These are phyloP conservation scores for Pithys albifrons DNA, from an alignment of 2,113 vertebrate species.

Conservation along the genomic window DNA sequence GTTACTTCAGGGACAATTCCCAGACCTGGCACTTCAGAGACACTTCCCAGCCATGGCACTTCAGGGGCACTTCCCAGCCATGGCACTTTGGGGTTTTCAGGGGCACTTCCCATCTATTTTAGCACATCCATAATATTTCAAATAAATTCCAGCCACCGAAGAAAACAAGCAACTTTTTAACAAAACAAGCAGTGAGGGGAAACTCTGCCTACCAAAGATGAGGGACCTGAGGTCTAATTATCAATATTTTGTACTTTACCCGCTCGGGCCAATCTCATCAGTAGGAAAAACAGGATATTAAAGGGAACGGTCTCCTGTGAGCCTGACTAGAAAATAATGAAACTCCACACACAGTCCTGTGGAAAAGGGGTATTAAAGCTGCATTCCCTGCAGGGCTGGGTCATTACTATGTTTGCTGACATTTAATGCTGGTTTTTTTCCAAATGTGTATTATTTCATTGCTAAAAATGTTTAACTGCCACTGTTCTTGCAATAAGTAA, in stretches of 20 bases:
- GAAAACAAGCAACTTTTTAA: background rate
- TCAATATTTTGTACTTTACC: background rate
- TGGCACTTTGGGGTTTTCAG: background rate
- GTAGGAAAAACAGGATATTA: constrained; percentile 25
- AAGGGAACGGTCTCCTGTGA: background rate
- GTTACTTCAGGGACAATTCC: too few species aligned
- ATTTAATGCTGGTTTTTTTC: background rate
- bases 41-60: background rate
- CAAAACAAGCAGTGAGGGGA: background rate
- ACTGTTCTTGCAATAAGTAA: background rate
- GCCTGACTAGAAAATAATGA: constrained; percentile 16
- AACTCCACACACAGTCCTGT: background rate
- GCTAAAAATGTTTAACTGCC: background rate
- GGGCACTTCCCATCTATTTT: background rate
- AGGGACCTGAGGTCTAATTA: background rate
- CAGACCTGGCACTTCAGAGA: too few species aligned
- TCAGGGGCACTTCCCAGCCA: background rate
- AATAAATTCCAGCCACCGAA: background rate
- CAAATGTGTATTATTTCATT: background rate
- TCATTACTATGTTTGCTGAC: background rate
- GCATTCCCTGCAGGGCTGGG: background rate
- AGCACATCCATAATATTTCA: background rate
- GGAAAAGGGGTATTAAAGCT: background rate
- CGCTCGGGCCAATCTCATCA: background rate
- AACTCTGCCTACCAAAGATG: background rate